Evolutionary conservation across 2,888 invertebrate genomes (phyloP), one percentile per base, ranked within the genome.

Genomic region (Piscicola geometra): DNA sequence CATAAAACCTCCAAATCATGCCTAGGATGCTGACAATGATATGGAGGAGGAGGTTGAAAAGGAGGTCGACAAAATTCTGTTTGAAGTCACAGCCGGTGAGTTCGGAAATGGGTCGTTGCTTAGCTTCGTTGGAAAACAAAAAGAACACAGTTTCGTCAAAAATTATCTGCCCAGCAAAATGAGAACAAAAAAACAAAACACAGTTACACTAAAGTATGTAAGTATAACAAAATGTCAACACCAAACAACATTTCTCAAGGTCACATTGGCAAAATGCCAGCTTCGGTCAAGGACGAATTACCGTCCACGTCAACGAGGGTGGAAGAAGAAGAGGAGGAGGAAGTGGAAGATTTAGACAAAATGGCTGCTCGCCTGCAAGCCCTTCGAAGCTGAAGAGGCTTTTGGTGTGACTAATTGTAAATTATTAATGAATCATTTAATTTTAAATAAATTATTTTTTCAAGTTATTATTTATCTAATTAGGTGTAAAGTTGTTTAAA

Each of bases 11-110:
- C 60, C 60, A 56, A 21, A 18, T 9, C 5, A 56, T 56, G n/a
- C n/a, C 5, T 25, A 56, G 21, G 60, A 96, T 78, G 88, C 90
- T 36, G 56, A 96, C 79, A 90, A 95, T 81, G 94, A 94, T 84
- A 89, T 97, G 89, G 99, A 99, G 83, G 96, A 97, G 82, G 94
- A 93, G 81, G 97, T 94, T 3, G 93, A 96, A 85, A 90, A 90
- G 79, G 96, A 97, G 88, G 91, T 95, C 36, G 94, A 94, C 82
- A 93, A 93, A 88, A 92, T 93, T 82, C 81, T 86, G 18, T 83
- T 78, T 77, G 86, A 86, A 77, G 79, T 86, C 36, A 85, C 85
- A 15, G 82, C 82, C 80, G 86, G 86, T 83, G 3, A 35, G 56
- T 28, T 67, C 15, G n/a, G n/a, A n/a, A n/a, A n/a, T n/a, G n/a